Percentiles rank a stretch among this genome's conserved stretches.
These are phyloP conservation scores for Xylophagus ater DNA, from an alignment of 2,888 invertebrate species.

Conservation along the genomic window DNA sequence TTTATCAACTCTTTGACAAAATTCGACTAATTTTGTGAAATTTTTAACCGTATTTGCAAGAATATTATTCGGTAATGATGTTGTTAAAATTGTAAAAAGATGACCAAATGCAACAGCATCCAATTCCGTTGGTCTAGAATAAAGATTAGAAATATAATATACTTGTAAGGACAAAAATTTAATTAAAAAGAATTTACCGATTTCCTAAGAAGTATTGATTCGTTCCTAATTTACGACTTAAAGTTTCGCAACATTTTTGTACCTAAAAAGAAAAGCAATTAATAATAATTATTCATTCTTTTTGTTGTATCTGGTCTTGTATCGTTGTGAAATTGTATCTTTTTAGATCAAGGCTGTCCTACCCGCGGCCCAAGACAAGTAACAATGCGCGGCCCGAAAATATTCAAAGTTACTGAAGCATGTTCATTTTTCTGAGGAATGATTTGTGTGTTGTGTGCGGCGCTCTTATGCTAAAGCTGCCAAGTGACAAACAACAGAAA, in stretches of 20 bases:
- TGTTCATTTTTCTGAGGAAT: too few relatives aligned
- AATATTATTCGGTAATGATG: constrained; percentile 69
- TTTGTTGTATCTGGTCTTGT: too few relatives aligned
- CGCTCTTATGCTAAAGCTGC: too few relatives aligned
- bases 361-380: too few relatives aligned
- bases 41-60: constrained; percentile 70
- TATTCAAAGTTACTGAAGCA: too few relatives aligned
- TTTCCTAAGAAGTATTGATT: constrained; percentile 73
- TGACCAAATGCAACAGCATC: constrained; percentile 96
- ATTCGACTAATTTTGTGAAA: constrained; percentile 64
- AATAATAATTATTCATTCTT: too few relatives aligned
- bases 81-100: constrained; percentile 88
- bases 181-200: constrained; percentile 43
- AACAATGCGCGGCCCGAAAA: too few relatives aligned
- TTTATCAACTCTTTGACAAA: constrained; percentile 75
- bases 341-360: too few relatives aligned
- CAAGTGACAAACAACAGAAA: too few relatives aligned
- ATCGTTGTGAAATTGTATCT: too few relatives aligned
- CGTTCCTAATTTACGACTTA: constrained; percentile 73
- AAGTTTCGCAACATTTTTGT: constrained; percentile 68
- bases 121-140: constrained; percentile 77
- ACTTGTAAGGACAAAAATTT: not conserved
- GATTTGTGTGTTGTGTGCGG: too few relatives aligned
- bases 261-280: constrained; percentile 1
- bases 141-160: constrained; percentile 12